Base-by-base conservation (phyloP, 2,888 invertebrate genomes). In the Syritta pipiens region DNA sequence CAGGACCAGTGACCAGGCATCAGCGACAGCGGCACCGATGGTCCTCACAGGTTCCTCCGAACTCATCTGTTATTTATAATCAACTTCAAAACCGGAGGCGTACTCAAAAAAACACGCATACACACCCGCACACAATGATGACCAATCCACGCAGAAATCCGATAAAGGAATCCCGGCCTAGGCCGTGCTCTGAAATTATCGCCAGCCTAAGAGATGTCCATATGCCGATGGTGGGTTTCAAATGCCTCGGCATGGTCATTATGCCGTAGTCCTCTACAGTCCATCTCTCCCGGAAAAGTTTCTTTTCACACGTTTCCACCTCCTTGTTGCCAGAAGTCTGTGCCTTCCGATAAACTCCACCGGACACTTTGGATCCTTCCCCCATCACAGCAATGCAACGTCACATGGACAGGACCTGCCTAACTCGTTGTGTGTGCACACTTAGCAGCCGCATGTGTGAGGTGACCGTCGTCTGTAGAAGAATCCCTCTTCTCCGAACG, bases 61-160 rank as follows among this genome's bases (percentile, higher is more conserved):
- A 65, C 72, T 71, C 49, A 48, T 46, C 55, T 76, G 67, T 74
- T 81, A 74, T 82, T 82, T 81, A 74, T 82, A 82, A 82, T 82
- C 82, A 81, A 82, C 71, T 81, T 63, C 65, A 51, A 53, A 62
- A 55, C 53, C 42, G 40, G 46, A 62, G 24, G 51, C 14, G 35
- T 32, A 57, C 24, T 1, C 30, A 17, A 30, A 65, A 53, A 30
- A 30, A 19, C 48, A 48, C n/a, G n/a, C n/a, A n/a, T n/a, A n/a
- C n/a, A n/a, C n/a, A n/a, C n/a, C n/a, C n/a, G n/a, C n/a, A n/a
- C n/a, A n/a, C n/a, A n/a, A n/a, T n/a, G n/a, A n/a, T n/a, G n/a
- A n/a, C n/a, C 37, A 37, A 17, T 67, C 4, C 59, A 77, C 44
- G 53, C 62, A 44, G 71, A 68, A 77, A 74, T 65, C 51, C 49